phyloP scores from a whole-genome alignment of 2,797 vertebrate species.

The Acipenser ruthenus region DNA sequence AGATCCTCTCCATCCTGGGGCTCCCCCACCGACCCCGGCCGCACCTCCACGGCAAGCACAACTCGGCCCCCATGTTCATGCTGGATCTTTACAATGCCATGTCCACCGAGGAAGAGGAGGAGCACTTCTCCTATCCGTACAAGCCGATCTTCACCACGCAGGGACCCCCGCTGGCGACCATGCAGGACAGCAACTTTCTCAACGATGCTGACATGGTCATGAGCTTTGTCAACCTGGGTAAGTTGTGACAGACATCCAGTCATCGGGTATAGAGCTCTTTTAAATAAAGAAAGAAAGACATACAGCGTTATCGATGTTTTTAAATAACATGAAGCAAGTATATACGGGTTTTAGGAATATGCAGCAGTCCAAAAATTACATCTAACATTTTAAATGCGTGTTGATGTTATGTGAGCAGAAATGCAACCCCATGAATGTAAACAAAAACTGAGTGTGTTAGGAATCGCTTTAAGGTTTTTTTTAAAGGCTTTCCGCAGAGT shows the following conservation, averaged over 20 bases:
- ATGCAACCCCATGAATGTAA: too few relatives aligned
- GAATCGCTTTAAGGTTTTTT: too few relatives aligned
- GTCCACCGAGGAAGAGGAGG: slow-evolving; percentile 60
- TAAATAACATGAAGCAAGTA: too few relatives aligned
- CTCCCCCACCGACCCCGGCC: slow-evolving; percentile 88
- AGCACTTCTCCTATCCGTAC: slow-evolving; percentile 69
- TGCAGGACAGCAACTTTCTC: slow-evolving; percentile 84
- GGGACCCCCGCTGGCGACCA: slow-evolving; percentile 65
- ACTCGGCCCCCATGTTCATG: slow-evolving; percentile 94
- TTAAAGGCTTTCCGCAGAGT: too few relatives aligned
- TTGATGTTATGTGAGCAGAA: too few relatives aligned
- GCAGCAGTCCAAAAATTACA: too few relatives aligned
- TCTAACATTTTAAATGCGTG: too few relatives aligned
- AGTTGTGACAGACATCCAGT: slow-evolving; percentile 35
- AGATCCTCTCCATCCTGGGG: slow-evolving; percentile 94
- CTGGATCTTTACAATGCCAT: slow-evolving; percentile 90
- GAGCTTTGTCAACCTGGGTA: slow-evolving; percentile 92
- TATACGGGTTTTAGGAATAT: too few relatives aligned
- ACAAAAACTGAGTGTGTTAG: too few relatives aligned
- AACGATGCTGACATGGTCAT: slow-evolving; percentile 94
- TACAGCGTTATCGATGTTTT: too few relatives aligned
- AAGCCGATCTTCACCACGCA: slow-evolving; percentile 67
- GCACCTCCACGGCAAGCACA: slow-evolving; percentile 74
- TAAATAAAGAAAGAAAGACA: too few relatives aligned
- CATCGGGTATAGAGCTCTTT: too few relatives aligned